A percentile compares a stretch with the other conserved stretches of the same genome.
These are phyloP conservation scores for Nyctereutes procyonoides DNA, from an alignment of 2,113 vertebrate species.

Conservation along the genomic window DNA sequence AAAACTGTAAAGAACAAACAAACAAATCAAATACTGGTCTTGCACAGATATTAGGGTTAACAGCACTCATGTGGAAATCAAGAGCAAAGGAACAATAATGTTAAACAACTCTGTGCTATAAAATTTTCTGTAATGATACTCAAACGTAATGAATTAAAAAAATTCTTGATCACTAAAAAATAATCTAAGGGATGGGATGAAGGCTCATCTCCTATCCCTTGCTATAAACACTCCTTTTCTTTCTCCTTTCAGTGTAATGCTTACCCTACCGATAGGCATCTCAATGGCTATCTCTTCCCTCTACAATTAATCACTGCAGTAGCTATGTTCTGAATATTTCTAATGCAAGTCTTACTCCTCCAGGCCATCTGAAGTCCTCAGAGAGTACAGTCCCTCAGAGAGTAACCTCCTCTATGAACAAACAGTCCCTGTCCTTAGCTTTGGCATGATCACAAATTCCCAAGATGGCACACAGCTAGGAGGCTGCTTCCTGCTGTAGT, in stretches of 20 bases:
- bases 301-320: background rate
- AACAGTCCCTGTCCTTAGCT: background rate
- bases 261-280: background rate
- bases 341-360: background rate
- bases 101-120: slow-evolving; percentile 99
- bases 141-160: slow-evolving; percentile 98
- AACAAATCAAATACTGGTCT: slow-evolving; percentile 95
- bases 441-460: slow-evolving; percentile 18
- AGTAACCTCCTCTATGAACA: background rate
- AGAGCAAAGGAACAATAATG: slow-evolving; percentile 97
- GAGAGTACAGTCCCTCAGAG: background rate
- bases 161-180: slow-evolving; percentile 96
- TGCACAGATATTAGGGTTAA: slow-evolving; percentile 99
- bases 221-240: background rate
- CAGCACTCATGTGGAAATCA: slow-evolving; percentile 99
- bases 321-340: background rate
- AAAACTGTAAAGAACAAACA: slow-evolving; percentile 99
- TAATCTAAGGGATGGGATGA: background rate
- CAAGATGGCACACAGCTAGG: slow-evolving; percentile 47
- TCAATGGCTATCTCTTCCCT: background rate
- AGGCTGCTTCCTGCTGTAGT: slow-evolving; percentile 23
- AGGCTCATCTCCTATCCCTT: background rate
- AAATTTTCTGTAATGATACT: slow-evolving; percentile 99
- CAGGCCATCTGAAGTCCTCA: background rate
- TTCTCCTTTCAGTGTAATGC: background rate